Evolutionary conservation across 2,113 vertebrate genomes (phyloP).

Genomic region (Mola mola): DNA sequence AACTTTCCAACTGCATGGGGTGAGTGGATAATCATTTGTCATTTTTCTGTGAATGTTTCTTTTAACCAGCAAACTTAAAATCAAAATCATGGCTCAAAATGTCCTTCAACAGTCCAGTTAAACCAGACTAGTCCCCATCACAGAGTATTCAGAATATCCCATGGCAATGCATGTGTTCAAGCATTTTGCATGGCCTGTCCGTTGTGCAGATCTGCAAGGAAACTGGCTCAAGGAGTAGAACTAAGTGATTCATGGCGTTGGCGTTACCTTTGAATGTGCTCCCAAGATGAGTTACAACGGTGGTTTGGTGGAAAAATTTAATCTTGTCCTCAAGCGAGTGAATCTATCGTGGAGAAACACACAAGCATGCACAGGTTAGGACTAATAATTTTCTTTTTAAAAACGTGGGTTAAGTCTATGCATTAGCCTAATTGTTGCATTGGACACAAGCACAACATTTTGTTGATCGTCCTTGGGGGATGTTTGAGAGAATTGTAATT

Average conservation of each 20-base stretch:
- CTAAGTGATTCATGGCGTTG: constrained; percentile 49
- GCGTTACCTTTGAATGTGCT: constrained; percentile 85
- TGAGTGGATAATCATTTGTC: no score
- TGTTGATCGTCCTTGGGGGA: constrained; percentile 40
- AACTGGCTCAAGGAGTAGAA: constrained; percentile 36
- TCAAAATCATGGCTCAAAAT: no score
- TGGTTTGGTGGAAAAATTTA: constrained; percentile 85
- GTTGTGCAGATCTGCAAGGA: constrained; percentile 5
- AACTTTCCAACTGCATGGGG: no score
- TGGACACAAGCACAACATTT: constrained; percentile 16
- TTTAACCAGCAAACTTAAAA: no score
- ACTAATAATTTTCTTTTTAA: no score
- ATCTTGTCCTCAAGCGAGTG: constrained; percentile 91
- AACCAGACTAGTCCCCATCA: constrained; percentile 6
- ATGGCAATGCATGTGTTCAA: neutral
- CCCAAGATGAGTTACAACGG: constrained; percentile 84
- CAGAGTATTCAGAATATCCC: neutral
- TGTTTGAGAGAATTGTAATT: constrained; percentile 42
- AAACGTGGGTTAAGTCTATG: constrained; percentile 43
- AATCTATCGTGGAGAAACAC: constrained; percentile 65
- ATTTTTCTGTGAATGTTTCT: no score
- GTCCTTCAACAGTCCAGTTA: constrained; percentile 16
- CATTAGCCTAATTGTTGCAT: constrained; percentile 42
- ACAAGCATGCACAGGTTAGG: constrained; percentile 52
- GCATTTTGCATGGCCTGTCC: constrained; percentile 4